Evolutionary conservation across 1,140 invertebrate genomes (phyloP).

Genomic region (Philopotamus ludificatus): DNA sequence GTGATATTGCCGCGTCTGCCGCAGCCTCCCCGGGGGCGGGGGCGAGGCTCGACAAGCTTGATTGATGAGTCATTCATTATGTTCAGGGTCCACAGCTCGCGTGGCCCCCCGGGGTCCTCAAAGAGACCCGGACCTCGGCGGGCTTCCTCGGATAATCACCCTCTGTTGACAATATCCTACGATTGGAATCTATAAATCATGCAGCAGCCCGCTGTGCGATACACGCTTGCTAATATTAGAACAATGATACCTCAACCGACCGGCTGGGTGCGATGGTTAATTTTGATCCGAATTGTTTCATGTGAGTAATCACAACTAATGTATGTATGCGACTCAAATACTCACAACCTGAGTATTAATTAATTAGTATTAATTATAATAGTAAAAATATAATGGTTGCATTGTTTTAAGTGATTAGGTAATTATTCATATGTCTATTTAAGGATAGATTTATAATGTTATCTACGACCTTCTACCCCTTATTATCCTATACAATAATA

Average conservation of each 20-base stretch:
- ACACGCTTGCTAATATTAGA: neutral
- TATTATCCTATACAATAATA: too few relatives aligned
- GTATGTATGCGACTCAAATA: too few relatives aligned
- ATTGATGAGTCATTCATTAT: conserved; percentile 35
- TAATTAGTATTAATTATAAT: too few relatives aligned
- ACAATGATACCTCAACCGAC: neutral
- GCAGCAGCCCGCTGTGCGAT: neutral
- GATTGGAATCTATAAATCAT: conserved; percentile 29
- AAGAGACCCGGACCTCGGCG: neutral
- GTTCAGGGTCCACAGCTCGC: conserved; percentile 7
- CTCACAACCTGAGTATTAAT: too few relatives aligned
- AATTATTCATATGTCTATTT: too few relatives aligned
- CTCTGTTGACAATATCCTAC: conserved; percentile 17
- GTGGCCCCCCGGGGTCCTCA: neutral
- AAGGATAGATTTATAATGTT: too few relatives aligned
- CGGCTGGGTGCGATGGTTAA: too few relatives aligned
- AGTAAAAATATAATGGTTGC: too few relatives aligned
- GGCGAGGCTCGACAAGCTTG: conserved; percentile 19
- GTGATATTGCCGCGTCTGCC: neutral
- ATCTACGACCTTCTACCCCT: too few relatives aligned
- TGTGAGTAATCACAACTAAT: too few relatives aligned
- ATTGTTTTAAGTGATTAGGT: too few relatives aligned
- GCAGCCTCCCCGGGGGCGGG: neutral
- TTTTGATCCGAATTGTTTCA: too few relatives aligned
- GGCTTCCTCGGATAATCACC: conserved; percentile 19